Evolutionary conservation across 2,797 vertebrate genomes (phyloP).

Genomic region (Mormyrops boulengeri): DNA sequence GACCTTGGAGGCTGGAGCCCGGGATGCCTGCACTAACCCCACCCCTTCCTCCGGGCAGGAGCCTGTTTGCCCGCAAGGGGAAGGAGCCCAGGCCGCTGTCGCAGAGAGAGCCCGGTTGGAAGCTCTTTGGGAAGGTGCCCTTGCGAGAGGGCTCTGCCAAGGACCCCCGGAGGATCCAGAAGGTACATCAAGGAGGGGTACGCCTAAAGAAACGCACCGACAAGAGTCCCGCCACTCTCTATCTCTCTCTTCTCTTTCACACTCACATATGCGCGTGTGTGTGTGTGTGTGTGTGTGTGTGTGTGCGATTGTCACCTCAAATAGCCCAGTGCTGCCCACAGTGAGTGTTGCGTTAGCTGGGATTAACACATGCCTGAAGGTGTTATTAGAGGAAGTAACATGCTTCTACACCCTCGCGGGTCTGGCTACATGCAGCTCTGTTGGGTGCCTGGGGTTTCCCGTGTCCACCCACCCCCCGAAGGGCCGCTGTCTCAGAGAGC

Average conservation of each 20-base stretch:
- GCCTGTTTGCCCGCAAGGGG: constrained; percentile 74
- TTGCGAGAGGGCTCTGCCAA: constrained; percentile 63
- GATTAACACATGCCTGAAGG: background rate
- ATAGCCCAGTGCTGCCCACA: background rate
- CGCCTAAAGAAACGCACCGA: background rate
- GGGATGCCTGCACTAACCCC: background rate
- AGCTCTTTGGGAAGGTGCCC: constrained; percentile 80
- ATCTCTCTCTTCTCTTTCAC: background rate
- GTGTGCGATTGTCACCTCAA: background rate
- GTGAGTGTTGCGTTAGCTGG: background rate
- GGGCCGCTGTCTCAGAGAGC: background rate
- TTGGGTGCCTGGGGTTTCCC: background rate
- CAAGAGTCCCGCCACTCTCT: background rate
- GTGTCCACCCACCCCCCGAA: background rate
- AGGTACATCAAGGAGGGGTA: constrained; percentile 59
- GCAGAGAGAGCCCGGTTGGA: constrained; percentile 77
- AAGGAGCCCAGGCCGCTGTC: constrained; percentile 65
- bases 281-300: background rate
- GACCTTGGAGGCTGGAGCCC: background rate
- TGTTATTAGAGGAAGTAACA: background rate
- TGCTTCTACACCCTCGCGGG: background rate
- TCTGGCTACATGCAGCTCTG: background rate
- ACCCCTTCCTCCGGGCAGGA: constrained; percentile 53
- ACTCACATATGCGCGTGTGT: background rate
- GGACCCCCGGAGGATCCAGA: constrained; percentile 67